Conservation (phyloP, 2,888 invertebrate species). For the Caenorhabditis sp. region DNA sequence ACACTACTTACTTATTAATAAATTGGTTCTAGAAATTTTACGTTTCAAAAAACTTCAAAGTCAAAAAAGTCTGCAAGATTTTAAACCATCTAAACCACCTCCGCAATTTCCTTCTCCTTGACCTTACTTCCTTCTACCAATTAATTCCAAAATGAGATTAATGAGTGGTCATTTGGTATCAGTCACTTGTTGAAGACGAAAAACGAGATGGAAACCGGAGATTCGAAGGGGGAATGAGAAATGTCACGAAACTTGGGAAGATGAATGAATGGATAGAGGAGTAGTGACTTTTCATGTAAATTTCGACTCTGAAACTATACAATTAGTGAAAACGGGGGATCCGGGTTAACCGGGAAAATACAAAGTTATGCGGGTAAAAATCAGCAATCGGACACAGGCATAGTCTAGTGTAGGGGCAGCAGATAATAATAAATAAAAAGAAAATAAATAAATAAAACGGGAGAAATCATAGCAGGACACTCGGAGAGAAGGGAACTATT, state of each 20-base stretch:
- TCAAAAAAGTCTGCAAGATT: too few relatives aligned
- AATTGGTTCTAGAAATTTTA: not conserved
- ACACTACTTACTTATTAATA: not conserved
- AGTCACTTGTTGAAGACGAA: not conserved
- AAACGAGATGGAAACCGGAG: constrained; percentile 19
- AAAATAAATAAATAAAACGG: constrained; percentile 8
- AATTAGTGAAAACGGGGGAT: not conserved
- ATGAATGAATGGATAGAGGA: not conserved
- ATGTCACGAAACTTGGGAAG: constrained; percentile 39
- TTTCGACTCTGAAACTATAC: constrained; percentile 1
- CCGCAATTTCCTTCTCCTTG: not conserved
- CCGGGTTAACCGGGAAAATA: not conserved
- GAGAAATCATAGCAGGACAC: constrained; percentile 19
- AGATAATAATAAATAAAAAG: constrained; percentile 3
- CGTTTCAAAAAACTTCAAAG: too few relatives aligned
- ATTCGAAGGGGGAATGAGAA: constrained; percentile 23
- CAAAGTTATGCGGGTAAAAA: constrained; percentile 3
- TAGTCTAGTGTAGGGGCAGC: not conserved
- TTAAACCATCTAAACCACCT: not conserved
- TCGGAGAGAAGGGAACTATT: not conserved
- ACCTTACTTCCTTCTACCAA: not conserved
- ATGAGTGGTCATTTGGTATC: constrained; percentile 17
- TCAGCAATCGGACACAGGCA: not conserved
- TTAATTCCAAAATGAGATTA: constrained; percentile 20
- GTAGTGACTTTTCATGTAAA: constrained; percentile 14